Evolutionary conservation across 2,797 vertebrate genomes (phyloP).

Genomic region (Carapus acus): DNA sequence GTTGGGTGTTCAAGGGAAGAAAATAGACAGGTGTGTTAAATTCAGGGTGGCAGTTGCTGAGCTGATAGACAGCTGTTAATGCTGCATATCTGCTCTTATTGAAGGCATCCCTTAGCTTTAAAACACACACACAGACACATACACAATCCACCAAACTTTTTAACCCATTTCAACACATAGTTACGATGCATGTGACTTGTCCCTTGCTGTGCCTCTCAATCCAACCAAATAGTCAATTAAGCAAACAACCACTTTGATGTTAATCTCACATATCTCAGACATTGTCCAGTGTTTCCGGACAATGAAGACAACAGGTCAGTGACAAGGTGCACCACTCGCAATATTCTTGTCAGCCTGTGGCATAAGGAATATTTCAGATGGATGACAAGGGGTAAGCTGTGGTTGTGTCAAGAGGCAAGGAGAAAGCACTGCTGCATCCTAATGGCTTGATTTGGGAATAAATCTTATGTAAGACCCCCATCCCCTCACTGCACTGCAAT

Average conservation of each 20-base stretch:
- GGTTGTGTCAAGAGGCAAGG: constrained; percentile 10
- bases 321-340: background rate
- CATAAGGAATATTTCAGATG: background rate
- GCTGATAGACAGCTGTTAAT: no score
- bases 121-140: background rate
- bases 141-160: background rate
- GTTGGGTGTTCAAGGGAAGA: background rate
- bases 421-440: constrained; percentile 29
- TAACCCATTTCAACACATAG: no score
- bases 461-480: constrained; percentile 64
- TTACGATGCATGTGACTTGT: background rate
- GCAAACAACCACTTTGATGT: background rate
- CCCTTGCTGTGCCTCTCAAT: no score
- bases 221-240: no score
- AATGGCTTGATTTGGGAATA: constrained; percentile 56
- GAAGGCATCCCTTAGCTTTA: background rate
- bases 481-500: constrained; percentile 60
- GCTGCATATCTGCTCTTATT: background rate
- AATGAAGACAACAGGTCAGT: background rate
- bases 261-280: background rate
- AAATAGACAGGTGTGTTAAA: background rate
- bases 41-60: background rate
- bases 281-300: background rate
- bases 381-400: background rate
- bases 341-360: background rate